Conservation (phyloP, 2,113 vertebrate species). For the Eulemur macaco region DNA sequence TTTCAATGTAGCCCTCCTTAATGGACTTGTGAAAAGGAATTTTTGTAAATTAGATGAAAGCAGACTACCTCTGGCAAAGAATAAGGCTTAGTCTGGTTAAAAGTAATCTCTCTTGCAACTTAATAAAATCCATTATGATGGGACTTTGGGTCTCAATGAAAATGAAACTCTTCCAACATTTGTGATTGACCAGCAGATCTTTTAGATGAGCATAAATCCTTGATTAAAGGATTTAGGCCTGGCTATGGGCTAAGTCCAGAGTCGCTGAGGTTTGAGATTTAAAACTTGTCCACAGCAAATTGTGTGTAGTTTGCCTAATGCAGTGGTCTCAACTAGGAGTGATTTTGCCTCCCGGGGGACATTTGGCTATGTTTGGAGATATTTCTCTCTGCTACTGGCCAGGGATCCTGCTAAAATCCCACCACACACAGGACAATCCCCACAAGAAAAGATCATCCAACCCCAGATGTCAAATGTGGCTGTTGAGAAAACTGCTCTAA, state of each 20-base stretch:
- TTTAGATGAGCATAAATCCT: neutral
- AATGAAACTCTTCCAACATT: neutral
- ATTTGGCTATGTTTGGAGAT: neutral
- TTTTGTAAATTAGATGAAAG: neutral
- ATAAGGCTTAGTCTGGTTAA: neutral
- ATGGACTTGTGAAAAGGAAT: neutral
- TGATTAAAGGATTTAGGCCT: neutral
- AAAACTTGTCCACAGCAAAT: neutral
- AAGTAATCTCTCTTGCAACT: neutral
- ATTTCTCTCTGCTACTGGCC: neutral
- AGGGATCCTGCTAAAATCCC: neutral
- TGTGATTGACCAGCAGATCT: neutral
- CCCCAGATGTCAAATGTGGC: neutral
- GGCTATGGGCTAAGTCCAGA: neutral
- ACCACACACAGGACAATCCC: fast-evolving
- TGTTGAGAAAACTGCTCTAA: neutral
- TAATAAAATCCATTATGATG: neutral
- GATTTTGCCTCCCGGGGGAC: neutral
- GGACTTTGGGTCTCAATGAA: neutral
- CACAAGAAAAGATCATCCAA: neutral
- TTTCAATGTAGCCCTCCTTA: neutral
- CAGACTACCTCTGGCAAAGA: neutral
- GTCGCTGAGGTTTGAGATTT: neutral
- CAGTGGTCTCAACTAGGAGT: neutral
- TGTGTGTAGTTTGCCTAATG: neutral